Conservation (phyloP, 1,140 invertebrate genomes). For the Phymastichus coffea region DNA sequence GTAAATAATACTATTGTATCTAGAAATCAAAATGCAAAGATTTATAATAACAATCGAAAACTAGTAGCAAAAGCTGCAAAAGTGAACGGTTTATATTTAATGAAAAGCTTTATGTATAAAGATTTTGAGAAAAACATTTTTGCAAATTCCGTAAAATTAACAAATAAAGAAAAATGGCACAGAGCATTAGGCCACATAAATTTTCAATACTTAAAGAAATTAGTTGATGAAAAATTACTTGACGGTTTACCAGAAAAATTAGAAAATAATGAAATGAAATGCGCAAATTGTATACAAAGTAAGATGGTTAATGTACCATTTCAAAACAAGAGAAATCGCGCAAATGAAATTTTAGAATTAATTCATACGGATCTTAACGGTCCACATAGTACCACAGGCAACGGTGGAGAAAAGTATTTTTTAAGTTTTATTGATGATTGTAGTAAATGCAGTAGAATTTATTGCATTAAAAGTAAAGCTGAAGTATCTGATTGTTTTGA, state of each 20-base stretch:
- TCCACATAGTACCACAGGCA: neutral
- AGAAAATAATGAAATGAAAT: slow-evolving; percentile 25
- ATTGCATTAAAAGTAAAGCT: neutral
- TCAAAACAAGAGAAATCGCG: slow-evolving; percentile 43
- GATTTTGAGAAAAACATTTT: slow-evolving; percentile 6
- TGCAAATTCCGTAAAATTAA: slow-evolving; percentile 37
- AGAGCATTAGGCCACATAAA: slow-evolving; percentile 23
- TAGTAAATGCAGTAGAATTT: neutral
- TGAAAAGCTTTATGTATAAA: slow-evolving; percentile 19
- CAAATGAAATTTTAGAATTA: slow-evolving; percentile 40
- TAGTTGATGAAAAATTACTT: slow-evolving; percentile 13
- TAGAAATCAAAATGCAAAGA: too few species aligned
- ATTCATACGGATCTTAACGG: slow-evolving; percentile 42
- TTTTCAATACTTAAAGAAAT: slow-evolving; percentile 14
- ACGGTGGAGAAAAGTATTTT: slow-evolving; percentile 1
- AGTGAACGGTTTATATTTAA: slow-evolving; percentile 16
- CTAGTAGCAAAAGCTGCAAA: slow-evolving; percentile 13
- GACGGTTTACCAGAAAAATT: slow-evolving; percentile 16
- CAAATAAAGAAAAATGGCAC: slow-evolving; percentile 23
- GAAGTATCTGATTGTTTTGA: neutral
- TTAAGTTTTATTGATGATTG: slow-evolving; percentile 5
- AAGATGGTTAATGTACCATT: slow-evolving; percentile 45
- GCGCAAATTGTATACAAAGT: slow-evolving; percentile 33
- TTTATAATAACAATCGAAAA: too few species aligned
- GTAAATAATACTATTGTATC: too few species aligned